Base-by-base conservation (phyloP, 1,140 invertebrate genomes). In the Hylyphantes graminicola region DNA sequence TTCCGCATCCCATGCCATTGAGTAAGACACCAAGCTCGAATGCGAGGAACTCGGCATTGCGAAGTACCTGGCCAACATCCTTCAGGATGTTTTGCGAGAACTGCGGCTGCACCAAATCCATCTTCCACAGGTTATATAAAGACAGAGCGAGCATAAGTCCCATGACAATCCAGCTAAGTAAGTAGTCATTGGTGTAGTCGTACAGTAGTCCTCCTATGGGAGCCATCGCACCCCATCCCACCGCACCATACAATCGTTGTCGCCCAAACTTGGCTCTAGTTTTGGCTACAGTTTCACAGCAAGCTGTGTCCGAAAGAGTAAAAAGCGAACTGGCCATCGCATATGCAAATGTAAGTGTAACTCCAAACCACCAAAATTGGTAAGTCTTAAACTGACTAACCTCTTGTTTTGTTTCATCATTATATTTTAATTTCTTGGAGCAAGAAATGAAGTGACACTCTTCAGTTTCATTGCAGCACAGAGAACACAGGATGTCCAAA, bases 241-340 rank as follows among this genome's bases (percentile, higher is more conserved):
- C 21, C 0, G 79, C 67, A 13, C 67, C 79, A 13, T n/a, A 81
- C 2, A 73, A 12, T 21, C 79, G 59, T 48, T 81, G 78, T 19
- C 53, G 13, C 1, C 78, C 78, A 61, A 48, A 81, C 12, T 81
- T 67, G 2, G 54, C 54, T 0, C 67, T 61, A 48, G 21, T 70
- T 19, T 72, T 80, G 17, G 51, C 15, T 4, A 81, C 10, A 12
- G 67, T 53, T 48, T 81, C 79, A 19, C 48, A 81, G n/a, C 79
- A 81, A 10, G 70, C 79, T n/a, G 79, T 81, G 12, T 81, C 79
- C 13, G 67, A 59, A 5, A 81, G 21, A 0, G 68, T 73, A n/a
- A 63, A 73, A 0, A 72, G 13, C 7, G 79, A 35, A 21, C n/a
- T 64, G 7, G 5, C 13, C 7, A 21, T 50, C 0, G 51, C 17